Evolutionary conservation across 2,113 vertebrate species (phyloP), one percentile per base, ranked within the genome.

Genomic region (Pomatostomus ruficeps): DNA sequence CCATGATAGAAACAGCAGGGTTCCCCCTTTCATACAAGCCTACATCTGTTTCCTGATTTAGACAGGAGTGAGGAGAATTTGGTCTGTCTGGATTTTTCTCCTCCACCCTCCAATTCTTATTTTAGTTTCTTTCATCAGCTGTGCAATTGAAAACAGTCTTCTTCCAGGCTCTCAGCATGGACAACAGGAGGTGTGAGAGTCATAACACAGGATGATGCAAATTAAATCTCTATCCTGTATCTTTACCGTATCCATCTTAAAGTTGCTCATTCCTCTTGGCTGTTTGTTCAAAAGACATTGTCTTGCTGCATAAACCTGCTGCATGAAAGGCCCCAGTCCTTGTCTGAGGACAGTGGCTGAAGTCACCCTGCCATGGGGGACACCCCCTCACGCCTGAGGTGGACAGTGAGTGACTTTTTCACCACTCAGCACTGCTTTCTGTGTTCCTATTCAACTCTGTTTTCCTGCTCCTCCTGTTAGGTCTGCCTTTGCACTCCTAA

Each of bases 121-220:
- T 97, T 85, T 82, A 82, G 48, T 80, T 91, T 81, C 79, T 91
- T 95, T 94, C 77, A 73, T 77, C 77, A 91, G 26, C 38, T 78
- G 29, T 92, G 86, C 81, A 78, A 71, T 11, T 75, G 57, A 67
- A 91, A 96, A 95, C 57, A 72, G 35, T 84, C 14, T 91, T 94
- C 66, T 85, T 46, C 42, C 57, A 65, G 61, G 20, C 43, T 68
- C 49, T 77, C 45, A 63, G 43, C 21, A 36, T 11, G 4, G 73
- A 51, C 59, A 68, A 73, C 38, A 65, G 38, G 61, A 96, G 48
- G 23, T 73, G 35, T 58, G 40, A 90, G 78, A 85, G 62, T 59
- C n/a, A 43, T 63, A 82, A 80, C 36, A 45, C 33, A 9, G 9
- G 66, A 66, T 65, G 72, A 83, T 35, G 40, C 22, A 22, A 76